Evolutionary conservation across 2,797 vertebrate species (phyloP), one percentile per base, ranked within the genome.

Genomic region (Oophaga sylvatica): DNA sequence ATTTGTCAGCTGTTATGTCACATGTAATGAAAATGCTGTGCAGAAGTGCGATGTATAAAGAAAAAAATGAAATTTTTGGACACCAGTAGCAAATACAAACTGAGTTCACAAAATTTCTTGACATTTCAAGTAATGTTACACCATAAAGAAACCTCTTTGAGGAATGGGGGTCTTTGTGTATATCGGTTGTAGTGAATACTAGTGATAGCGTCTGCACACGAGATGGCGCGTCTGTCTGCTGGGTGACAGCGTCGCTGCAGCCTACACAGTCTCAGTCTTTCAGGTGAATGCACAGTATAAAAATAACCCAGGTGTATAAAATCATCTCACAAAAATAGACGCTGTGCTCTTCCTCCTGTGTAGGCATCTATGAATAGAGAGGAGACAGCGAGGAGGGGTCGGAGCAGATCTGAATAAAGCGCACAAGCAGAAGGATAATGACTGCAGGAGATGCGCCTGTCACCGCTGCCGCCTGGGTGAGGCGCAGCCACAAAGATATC

Each of bases 291-390:
- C 70, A 29, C 35, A 59, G 87, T 13, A 48, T 83, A 89, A 89
- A 89, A 86, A 89, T 86, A 89, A 76, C 80, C 53, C 70, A 71
- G 60, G 79, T 85, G 88, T 82, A 76, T 86, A 89, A 86, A 79
- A 59, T 62, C 60, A 63, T 76, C 63, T 60, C 83, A 60, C 87
- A 76, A 81, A 88, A 88, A 88, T 89, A 89, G 87, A 76, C 29
- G 60, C 63, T 78, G 35, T 86, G n/a, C 80, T 60, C 41, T 20
- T 68, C 68, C 71, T 45, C 81, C 79, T 53, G 63, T 53, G 75
- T 82, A 88, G 85, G 90, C 73, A 85, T 89, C 78, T 86, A 80
- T 63, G 68, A 67, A 73, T 62, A 90, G 75, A 83, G 83, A 87
- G 63, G 63, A 79, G 80, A 71, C 13, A 67, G 71, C 31, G n/a